Evolutionary conservation across 2,888 invertebrate genomes (phyloP).

Genomic region (Dolichopus griseipennis): DNA sequence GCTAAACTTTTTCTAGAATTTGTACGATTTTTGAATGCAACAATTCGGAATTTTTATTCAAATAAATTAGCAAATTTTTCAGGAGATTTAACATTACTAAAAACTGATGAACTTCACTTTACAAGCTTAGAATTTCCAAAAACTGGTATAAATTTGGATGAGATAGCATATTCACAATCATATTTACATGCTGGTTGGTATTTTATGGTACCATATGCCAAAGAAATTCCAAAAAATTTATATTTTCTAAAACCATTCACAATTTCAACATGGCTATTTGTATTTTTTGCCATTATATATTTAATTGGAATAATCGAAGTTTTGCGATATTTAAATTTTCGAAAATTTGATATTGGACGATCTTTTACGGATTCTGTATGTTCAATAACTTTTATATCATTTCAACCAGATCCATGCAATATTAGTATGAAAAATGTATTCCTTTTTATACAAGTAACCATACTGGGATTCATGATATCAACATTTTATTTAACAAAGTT

Average conservation of each 20-base stretch:
- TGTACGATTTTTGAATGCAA: not conserved
- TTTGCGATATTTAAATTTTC: not conserved
- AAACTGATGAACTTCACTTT: not conserved
- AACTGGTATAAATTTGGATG: not conserved
- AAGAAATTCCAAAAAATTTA: not conserved
- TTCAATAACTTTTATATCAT: not conserved
- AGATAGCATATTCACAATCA: not conserved
- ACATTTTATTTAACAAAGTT: not conserved
- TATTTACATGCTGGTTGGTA: not conserved
- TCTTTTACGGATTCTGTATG: not conserved
- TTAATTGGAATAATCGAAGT: not conserved
- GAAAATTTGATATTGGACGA: not conserved
- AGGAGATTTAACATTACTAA: not conserved
- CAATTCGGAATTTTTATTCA: not conserved
- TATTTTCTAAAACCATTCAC: not conserved
- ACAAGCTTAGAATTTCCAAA: not conserved
- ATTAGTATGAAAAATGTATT: not conserved
- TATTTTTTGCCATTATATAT: not conserved
- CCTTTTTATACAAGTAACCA: not conserved
- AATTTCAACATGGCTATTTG: not conserved
- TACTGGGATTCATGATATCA: not conserved
- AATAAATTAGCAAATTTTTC: not conserved
- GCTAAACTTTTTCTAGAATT: not conserved
- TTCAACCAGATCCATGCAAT: not conserved
- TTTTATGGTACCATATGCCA: not conserved